Evolutionary conservation across 2,113 vertebrate genomes (phyloP), one percentile per base, ranked within the genome.

Genomic region (Pseudopodoces humilis): DNA sequence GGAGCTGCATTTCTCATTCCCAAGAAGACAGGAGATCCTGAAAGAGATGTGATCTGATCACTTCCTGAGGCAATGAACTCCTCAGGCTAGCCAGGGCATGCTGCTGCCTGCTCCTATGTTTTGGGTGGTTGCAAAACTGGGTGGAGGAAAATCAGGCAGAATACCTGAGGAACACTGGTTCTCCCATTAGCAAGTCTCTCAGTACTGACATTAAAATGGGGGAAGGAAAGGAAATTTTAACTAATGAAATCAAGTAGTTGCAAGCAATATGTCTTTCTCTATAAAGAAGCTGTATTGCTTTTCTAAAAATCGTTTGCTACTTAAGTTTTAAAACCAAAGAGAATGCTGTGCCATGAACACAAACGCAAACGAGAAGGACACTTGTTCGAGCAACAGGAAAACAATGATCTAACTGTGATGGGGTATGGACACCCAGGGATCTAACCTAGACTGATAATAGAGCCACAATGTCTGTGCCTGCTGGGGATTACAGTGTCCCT

Each of bases 121-220:
- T 93, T 60, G 11, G 41, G 78, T 76, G 83, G 83, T 72, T 76
- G 58, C 49, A 96, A 94, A 89, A 94, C 39, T 56, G 77, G 69
- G 83, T 92, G 89, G 89, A 95, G 58, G 53, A 92, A 74, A 68
- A 94, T 75, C 64, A 63, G 68, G 49, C n/a, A 88, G 87, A 95
- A 52, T 70, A 90, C 16, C 27, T 92, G 77, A 91, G 74, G 30
- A 74, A 80, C 2, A 4, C 52, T 60, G 21, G 19, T 79, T 76
- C 70, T 86, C 56, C 33, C 72, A 82, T 47, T 64, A 92, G 72
- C 69, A 81, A 92, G 71, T 47, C 93, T 11, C 44, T 78, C 74
- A 31, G 16, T 56, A 56, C 50, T 56, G 70, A 83, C 50, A 86
- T 83, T 81, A 88, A 91, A 95, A 77, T 21, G 13, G 7, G 13